phyloP scores from a whole-genome alignment of 2,888 invertebrate genomes.

The Saturnia japonica region DNA sequence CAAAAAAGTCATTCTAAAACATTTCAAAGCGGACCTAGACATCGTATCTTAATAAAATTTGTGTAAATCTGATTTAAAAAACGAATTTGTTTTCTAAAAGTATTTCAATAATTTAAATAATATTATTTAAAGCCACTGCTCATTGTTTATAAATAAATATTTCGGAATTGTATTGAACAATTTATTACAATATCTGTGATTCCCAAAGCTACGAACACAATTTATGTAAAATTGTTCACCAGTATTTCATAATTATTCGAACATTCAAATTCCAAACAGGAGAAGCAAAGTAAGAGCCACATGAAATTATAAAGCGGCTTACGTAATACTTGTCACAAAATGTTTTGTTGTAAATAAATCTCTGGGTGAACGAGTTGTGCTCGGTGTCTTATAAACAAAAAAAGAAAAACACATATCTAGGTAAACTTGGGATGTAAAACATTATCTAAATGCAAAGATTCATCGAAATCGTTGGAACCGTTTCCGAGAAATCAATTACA shows the following conservation, averaged over 20 bases:
- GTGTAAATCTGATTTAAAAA: background rate
- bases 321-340: conserved; percentile 7
- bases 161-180: background rate
- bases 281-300: conserved; percentile 13
- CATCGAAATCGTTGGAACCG: no score
- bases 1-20: background rate
- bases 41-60: background rate
- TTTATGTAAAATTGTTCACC: conserved; percentile 3
- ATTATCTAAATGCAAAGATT: no score
- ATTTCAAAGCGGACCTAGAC: background rate
- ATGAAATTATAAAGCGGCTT: conserved; percentile 13
- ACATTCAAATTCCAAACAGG: conserved; percentile 13
- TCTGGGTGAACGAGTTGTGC: no score
- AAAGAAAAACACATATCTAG: no score
- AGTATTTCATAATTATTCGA: conserved; percentile 9
- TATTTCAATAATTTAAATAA: background rate
- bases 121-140: background rate
- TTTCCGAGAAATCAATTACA: no score
- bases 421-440: no score
- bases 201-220: conserved; percentile 22
- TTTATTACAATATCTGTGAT: background rate
- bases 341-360: background rate
- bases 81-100: background rate
- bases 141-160: background rate
- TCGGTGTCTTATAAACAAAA: no score